Evolutionary conservation across 1,140 invertebrate genomes (phyloP).

Genomic region (Dolichoris vasculosae): DNA sequence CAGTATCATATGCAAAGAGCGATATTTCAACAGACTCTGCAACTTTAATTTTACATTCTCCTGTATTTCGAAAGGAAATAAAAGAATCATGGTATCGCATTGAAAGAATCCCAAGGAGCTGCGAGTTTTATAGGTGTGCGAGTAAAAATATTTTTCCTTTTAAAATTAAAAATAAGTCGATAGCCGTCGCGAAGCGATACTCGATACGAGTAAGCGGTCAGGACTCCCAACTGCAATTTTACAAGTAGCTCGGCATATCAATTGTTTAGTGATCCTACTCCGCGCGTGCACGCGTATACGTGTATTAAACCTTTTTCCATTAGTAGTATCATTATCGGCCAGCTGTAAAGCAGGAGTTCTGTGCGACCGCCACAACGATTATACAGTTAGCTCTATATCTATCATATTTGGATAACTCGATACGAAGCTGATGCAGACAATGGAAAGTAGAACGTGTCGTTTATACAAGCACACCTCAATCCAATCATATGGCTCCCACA

Average conservation of each 20-base stretch:
- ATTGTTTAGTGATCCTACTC: conserved; percentile 32
- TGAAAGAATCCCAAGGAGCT: no score
- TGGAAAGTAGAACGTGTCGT: background rate
- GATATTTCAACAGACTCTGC: no score
- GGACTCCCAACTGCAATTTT: background rate
- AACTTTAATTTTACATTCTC: no score
- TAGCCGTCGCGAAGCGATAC: background rate
- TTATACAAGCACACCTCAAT: background rate
- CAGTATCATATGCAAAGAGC: no score
- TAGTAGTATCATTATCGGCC: background rate
- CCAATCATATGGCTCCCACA: no score
- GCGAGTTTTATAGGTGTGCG: no score
- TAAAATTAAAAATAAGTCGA: background rate
- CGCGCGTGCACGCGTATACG: background rate
- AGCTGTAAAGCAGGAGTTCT: background rate
- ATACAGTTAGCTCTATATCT: background rate
- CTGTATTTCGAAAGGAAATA: no score
- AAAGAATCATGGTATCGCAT: no score
- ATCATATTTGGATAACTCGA: no score
- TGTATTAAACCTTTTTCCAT: background rate
- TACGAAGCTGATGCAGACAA: no score
- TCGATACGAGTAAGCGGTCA: background rate
- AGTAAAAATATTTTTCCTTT: no score
- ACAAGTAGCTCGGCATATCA: background rate
- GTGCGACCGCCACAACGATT: background rate